Percentiles rank a stretch among this genome's conserved stretches.
phyloP scores from a whole-genome alignment of 2,797 vertebrate species.

The Pseudotriccus pelzelni region DNA sequence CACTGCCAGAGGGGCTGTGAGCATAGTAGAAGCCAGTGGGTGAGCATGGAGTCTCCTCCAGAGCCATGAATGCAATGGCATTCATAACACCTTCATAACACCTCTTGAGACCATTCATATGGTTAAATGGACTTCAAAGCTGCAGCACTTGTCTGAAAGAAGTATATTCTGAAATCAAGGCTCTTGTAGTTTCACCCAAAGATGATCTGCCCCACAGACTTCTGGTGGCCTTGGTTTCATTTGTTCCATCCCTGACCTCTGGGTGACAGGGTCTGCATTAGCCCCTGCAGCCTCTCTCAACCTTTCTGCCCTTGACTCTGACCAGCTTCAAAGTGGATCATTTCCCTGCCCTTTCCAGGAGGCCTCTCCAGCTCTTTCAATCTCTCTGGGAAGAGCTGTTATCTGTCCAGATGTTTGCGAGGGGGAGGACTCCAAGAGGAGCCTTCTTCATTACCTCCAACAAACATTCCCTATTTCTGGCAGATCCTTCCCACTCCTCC shows the following conservation, averaged over 20 bases:
- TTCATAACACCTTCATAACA: background rate
- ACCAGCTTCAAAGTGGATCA: background rate
- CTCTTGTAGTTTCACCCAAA: background rate
- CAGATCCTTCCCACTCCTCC: conserved; percentile 51
- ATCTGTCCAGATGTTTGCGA: conserved; percentile 51
- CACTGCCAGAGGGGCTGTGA: background rate
- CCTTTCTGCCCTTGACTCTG: background rate
- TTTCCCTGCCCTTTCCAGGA: conserved; percentile 18
- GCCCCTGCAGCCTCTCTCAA: background rate
- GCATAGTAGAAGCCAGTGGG: rapidly evolving
- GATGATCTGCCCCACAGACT: rapidly evolving
- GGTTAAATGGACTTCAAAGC: background rate
- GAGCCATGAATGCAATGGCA: background rate
- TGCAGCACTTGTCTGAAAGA: background rate
- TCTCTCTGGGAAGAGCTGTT: conserved; percentile 11
- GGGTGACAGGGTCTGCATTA: background rate
- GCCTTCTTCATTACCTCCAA: conserved; percentile 42
- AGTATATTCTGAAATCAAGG: background rate
- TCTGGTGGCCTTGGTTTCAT: background rate
- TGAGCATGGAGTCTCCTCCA: background rate
- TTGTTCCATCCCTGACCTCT: background rate
- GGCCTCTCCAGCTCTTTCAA: background rate
- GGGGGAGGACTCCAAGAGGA: conserved; percentile 42
- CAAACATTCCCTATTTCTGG: conserved; percentile 1
- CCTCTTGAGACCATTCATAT: background rate